Evolutionary conservation across 2,888 invertebrate genomes (phyloP).

Genomic region (Julus scandinavius): DNA sequence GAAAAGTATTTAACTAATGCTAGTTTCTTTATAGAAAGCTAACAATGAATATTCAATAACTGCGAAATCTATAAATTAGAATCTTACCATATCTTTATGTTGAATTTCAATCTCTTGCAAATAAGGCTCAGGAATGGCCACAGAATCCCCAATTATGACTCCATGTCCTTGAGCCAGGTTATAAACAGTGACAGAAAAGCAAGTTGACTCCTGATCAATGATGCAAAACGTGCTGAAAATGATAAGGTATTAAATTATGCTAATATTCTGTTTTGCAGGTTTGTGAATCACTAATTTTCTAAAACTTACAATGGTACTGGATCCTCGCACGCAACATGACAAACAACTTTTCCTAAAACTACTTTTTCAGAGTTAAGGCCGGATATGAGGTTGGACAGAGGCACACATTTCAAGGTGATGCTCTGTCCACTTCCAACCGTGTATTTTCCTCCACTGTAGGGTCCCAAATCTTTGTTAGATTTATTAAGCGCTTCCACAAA

Average conservation of each 20-base stretch:
- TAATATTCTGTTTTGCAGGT: too few species aligned
- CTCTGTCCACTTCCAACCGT: conserved; percentile 69
- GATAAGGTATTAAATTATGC: too few species aligned
- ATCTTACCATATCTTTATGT: conserved; percentile 71
- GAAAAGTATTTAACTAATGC: too few species aligned
- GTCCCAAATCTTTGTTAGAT: conserved; percentile 74
- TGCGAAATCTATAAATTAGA: too few species aligned
- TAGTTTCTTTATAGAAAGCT: too few species aligned
- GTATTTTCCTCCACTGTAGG: conserved; percentile 73
- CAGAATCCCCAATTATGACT: conserved; percentile 84
- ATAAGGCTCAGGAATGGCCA: conserved; percentile 82
- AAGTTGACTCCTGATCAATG: conserved; percentile 77
- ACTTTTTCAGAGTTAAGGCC: conserved; percentile 77
- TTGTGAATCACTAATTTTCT: too few species aligned
- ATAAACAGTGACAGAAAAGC: conserved; percentile 82
- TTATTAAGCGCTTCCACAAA: conserved; percentile 70
- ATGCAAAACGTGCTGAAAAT: conserved; percentile 85
- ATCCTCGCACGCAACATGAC: conserved; percentile 79
- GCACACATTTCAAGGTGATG: conserved; percentile 69
- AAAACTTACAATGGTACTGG: conserved; percentile 81
- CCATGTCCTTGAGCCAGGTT: conserved; percentile 85
- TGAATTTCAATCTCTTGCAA: conserved; percentile 72
- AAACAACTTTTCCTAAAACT: conserved; percentile 81
- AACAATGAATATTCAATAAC: too few species aligned
- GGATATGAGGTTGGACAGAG: conserved; percentile 71